Base-by-base conservation (phyloP, 1,140 invertebrate genomes). In the Sminthurinus signatus region DNA sequence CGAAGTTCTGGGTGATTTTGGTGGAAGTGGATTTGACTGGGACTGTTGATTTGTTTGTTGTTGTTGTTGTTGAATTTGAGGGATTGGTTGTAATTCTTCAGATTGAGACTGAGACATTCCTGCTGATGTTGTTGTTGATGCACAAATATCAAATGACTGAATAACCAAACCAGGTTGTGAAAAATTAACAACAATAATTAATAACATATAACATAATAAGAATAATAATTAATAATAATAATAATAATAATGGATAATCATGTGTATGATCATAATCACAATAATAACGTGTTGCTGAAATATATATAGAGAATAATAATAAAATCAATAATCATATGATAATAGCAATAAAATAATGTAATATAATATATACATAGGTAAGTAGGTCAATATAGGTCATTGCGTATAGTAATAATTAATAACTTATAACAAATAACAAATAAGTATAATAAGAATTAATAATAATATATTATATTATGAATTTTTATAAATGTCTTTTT, bases 81-180 rank as follows among this genome's bases (percentile, higher is more conserved):
- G 23, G 27, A 17, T 31, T 27, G 51, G 51, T 42, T 42, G 54
- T 56, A 56, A 5, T 52, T 12, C 50, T 52, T 36, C 32, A 5
- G 44, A 25, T 21, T 56, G 54, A 5, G 32, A 39, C 14, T 56
- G 32, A 8, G 5, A 27, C 28, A 27, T 23, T 54, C 8, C 14
- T 5, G 36, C 54, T 56, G 28, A 10, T 56, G 54, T 36, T 3
- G 54, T 29, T 56, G 54, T 56, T 39, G 54, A n/a, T 12, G 54
- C 17, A 56, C 54, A 56, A 56, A 36, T 56, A 56, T 56, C 54
- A 56, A 56, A 56, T 39, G 54, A 56, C 54, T 56, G n/a, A n/a
- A n/a, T n/a, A 56, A 56, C 54, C 29, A 28, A 56, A 56, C 19
- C 54, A 56, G 14, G 12, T 39, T 12, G 14, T 12, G 19, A 42